Evolutionary conservation across 2,888 invertebrate species (phyloP).

Genomic region (Amphimallon solstitiale): DNA sequence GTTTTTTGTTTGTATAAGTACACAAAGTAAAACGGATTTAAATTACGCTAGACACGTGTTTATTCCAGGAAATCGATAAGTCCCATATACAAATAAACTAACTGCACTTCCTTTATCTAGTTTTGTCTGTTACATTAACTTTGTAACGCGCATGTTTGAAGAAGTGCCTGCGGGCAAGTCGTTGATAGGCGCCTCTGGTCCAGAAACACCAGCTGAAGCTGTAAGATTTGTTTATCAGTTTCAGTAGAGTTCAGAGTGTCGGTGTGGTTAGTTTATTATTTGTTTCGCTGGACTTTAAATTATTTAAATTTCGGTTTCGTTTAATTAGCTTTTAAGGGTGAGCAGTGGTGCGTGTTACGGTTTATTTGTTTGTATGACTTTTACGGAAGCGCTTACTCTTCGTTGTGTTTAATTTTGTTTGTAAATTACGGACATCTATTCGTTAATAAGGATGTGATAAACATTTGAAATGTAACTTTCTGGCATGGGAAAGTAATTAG

Average conservation of each 20-base stretch:
- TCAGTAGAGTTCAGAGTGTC: constrained; percentile 40
- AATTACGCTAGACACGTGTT: constrained; percentile 29
- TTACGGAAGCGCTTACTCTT: not conserved
- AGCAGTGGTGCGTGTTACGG: not conserved
- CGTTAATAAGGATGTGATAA: constrained; percentile 8
- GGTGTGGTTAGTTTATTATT: constrained; percentile 29
- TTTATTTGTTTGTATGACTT: not conserved
- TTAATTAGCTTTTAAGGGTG: not conserved
- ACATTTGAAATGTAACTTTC: constrained; percentile 19
- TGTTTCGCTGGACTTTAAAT: constrained; percentile 11
- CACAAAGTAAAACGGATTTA: not conserved
- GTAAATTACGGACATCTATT: not conserved
- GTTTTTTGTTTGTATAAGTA: not conserved
- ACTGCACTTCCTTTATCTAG: constrained; percentile 22
- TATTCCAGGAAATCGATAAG: constrained; percentile 19
- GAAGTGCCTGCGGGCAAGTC: constrained; percentile 34
- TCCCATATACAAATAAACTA: not conserved
- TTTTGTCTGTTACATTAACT: constrained; percentile 5
- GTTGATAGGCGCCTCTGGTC: constrained; percentile 36
- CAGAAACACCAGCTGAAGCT: constrained; percentile 38
- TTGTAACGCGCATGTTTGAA: constrained; percentile 23
- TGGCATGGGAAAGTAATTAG: constrained; percentile 39
- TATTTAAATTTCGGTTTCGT: constrained; percentile 29
- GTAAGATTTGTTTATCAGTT: constrained; percentile 41
- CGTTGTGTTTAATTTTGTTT: not conserved